Conservation (phyloP, 2,888 invertebrate genomes). For the Agrilus biguttatus region DNA sequence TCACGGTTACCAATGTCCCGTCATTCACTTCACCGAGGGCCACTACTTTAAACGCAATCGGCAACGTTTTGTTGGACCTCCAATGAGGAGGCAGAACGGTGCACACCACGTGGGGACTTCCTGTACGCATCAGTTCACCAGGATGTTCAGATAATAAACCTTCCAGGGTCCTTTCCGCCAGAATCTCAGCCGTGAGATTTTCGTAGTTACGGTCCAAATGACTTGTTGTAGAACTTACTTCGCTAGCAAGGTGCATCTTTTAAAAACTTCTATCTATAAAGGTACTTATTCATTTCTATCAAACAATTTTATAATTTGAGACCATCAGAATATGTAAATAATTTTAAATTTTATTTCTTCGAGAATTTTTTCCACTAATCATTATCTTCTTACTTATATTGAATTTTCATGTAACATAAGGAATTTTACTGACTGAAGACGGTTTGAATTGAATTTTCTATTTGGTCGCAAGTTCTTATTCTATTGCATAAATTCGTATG, state of each 20-base stretch:
- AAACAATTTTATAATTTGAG: too few species aligned
- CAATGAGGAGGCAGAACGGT: conserved; percentile 91
- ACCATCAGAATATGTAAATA: too few species aligned
- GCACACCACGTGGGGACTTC: conserved; percentile 90
- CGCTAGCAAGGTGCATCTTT: conserved; percentile 66
- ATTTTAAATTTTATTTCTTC: too few species aligned
- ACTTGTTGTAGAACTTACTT: conserved; percentile 57
- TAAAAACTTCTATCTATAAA: not conserved
- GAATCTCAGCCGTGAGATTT: conserved; percentile 80
- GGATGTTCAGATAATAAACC: conserved; percentile 83
- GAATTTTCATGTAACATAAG: too few species aligned
- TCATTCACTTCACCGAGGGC: conserved; percentile 89
- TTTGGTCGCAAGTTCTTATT: too few species aligned
- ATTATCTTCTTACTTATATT: too few species aligned
- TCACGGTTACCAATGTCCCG: conserved; percentile 88
- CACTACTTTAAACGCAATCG: conserved; percentile 92
- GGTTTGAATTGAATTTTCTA: too few species aligned
- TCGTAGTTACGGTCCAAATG: conserved; percentile 25
- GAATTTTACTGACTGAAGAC: too few species aligned
- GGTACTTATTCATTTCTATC: not conserved
- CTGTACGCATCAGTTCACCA: conserved; percentile 81
- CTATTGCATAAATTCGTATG: too few species aligned
- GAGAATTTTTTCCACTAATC: too few species aligned
- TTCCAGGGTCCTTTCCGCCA: conserved; percentile 74
- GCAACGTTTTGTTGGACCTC: conserved; percentile 96